Base-by-base conservation (phyloP, 2,797 vertebrate genomes). In the Tachyglossus aculeatus region DNA sequence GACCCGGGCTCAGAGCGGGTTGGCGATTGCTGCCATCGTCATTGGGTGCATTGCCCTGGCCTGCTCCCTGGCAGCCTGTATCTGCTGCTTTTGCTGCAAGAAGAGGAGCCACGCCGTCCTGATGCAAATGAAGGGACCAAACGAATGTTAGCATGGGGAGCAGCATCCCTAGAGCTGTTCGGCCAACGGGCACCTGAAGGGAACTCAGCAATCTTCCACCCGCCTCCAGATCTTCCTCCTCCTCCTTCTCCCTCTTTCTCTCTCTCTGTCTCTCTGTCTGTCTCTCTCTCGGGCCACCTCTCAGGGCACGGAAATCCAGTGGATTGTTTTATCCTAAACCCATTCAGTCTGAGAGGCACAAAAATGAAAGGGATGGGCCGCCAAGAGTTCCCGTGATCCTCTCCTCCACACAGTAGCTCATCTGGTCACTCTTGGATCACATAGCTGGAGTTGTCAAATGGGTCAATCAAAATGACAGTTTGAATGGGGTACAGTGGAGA, bases 81-180 rank as follows among this genome's bases (percentile, higher is more conserved):
- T 88, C 43, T 61, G 83, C 51, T 92, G 89, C 0, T 86, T 91
- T 61, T 91, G 88, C 56, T 86, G 88, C 36, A 91, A 89, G 84
- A 91, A 92, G 85, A 78, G 85, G 41, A 88, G 72, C 71, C 86
- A 88, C 0, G 48, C 80, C 0, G 89, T 86, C 32, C 81, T 91
- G 34, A 90, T 85, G 90, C 88, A 86, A 73, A 93, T 92, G 93
- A 93, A 92, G 48, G 87, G 85, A 0, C 91, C 92, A 1, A 91
- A 88, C 0, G 88, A 91, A 73, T 90, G 90, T 29, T 89, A 68
- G 84, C 38, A 2, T 56, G 25, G n/a, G n/a, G 31, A 16, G 54
- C 32, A 47, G 3, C 41, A 68, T 55, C 58, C 21, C 37, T n/a
- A 68, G 32, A 25, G 4, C 0, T 0, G 0, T 1, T 22, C 62